Base-by-base conservation (phyloP, 2,888 invertebrate genomes). In the Eulithis testata region DNA sequence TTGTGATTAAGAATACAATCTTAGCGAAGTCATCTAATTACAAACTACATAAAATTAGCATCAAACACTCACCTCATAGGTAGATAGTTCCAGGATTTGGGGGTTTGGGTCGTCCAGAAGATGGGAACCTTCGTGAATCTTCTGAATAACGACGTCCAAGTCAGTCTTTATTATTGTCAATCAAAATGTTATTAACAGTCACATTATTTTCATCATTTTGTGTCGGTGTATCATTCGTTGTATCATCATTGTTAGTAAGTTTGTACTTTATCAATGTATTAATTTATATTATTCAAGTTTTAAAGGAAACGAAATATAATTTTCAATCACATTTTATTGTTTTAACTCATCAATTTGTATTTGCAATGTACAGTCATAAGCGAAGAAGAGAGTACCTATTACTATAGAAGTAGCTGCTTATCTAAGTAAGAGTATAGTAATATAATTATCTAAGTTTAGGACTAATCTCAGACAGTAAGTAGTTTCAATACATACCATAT, bases 361-460 rank as follows among this genome's bases (percentile, higher is more conserved):
- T 88, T 85, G 87, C 90, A 89, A 91, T 92, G 86, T 91, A 92
- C 91, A 91, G 80, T 84, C 82, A 76, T 76, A 90, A 91, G 89
- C 90, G 76, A 82, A 79, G 79, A 82, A 83, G 76, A 79, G 84
- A 90, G 85, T 87, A 60, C 53, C 60, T 60, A 88, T 87, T 90
- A 86, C 75, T 82, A 81, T 78, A 84, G 84, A 78, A 84, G 11
- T 14, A 50, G 50, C 11, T 54, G 44, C 52, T 31, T 21, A 37
- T 8, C 9, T 40, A 40, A 40, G 40, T 67, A 67, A 37, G n/a
- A 50, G 56, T 56, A 31, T 31, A 31, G 31, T 31, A 31, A 31
- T 31, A 60, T 7, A 21, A 56, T 51, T 54, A 60, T 77, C 83
- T 87, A 87, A 63, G 56, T 69, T 70, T 74, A 80, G 78, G 79